Percentiles rank a stretch among this genome's conserved stretches.
phyloP scores from a whole-genome alignment of 2,113 vertebrate species.

The Oenanthe melanoleuca region DNA sequence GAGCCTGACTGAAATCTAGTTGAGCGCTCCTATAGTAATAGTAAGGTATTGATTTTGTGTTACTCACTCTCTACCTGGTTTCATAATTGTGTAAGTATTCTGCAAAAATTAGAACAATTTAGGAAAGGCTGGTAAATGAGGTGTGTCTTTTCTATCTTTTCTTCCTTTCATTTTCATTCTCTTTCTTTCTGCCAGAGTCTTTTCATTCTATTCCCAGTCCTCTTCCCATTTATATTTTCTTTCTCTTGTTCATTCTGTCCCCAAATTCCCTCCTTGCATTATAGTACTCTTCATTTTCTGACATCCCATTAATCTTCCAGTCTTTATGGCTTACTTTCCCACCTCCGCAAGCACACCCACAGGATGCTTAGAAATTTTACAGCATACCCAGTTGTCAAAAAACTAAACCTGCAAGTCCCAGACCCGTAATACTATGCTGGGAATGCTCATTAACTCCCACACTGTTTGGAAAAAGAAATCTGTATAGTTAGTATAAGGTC shows the following conservation, averaged over 20 bases:
- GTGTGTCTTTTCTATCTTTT: neutral
- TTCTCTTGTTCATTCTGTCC: conserved; percentile 46
- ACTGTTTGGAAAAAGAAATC: conserved; percentile 53
- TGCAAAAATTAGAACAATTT: neutral
- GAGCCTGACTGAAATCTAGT: neutral
- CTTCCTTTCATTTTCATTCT: conserved; percentile 29
- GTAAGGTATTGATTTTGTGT: neutral
- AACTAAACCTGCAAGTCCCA: conserved; percentile 48
- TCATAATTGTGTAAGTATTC: neutral
- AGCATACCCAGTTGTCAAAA: conserved; percentile 53
- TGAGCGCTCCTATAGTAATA: neutral
- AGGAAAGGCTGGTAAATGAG: neutral
- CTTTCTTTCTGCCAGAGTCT: neutral
- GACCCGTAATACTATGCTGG: conserved; percentile 43
- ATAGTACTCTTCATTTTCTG: conserved; percentile 53
- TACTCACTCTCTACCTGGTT: neutral
- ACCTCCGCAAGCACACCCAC: conserved; percentile 60
- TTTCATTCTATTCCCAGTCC: neutral
- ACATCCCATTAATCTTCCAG: conserved; percentile 57
- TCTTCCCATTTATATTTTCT: conserved; percentile 34
- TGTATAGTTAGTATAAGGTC: conserved; percentile 21
- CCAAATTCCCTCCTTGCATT: conserved; percentile 38
- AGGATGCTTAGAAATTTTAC: conserved; percentile 57
- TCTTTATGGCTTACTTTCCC: conserved; percentile 51
- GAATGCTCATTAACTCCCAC: conserved; percentile 61